Percentiles rank a stretch among this genome's conserved stretches.
phyloP scores from a whole-genome alignment of 1,140 invertebrate genomes.

The Lepidurus packardi region DNA sequence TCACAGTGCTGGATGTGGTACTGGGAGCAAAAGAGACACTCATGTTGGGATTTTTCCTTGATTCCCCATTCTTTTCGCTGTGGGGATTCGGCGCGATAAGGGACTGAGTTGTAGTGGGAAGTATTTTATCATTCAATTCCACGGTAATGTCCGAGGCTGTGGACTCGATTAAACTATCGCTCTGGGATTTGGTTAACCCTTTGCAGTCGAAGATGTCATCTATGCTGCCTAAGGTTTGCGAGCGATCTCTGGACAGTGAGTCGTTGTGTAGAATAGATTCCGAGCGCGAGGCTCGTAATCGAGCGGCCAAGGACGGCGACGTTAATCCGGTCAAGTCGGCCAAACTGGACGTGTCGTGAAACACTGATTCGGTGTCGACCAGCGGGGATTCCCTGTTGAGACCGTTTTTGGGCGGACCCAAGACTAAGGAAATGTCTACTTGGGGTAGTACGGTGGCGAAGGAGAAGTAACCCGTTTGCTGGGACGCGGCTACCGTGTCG shows the following conservation, averaged over 20 bases:
- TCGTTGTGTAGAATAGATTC: conserved; percentile 38
- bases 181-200: conserved; percentile 38
- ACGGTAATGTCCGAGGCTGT: neutral
- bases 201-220: conserved; percentile 31
- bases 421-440: conserved; percentile 77
- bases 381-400: conserved; percentile 71
- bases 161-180: conserved; percentile 38
- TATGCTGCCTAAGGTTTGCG: conserved; percentile 23
- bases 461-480: conserved; percentile 55
- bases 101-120: neutral
- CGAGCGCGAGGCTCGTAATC: conserved; percentile 39
- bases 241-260: neutral
- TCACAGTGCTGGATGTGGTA: neutral
- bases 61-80: neutral
- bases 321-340: conserved; percentile 36
- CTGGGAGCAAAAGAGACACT: conserved; percentile 5
- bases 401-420: conserved; percentile 70
- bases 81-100: neutral
- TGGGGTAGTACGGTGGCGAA: conserved; percentile 72
- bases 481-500: conserved; percentile 49
- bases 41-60: neutral
- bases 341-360: conserved; percentile 38
- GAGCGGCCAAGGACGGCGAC: conserved; percentile 35
- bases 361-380: conserved; percentile 38
- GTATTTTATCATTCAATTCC: conserved; percentile 25